Evolutionary conservation across 2,888 invertebrate species (phyloP).

Genomic region (Thymelicus acteon): DNA sequence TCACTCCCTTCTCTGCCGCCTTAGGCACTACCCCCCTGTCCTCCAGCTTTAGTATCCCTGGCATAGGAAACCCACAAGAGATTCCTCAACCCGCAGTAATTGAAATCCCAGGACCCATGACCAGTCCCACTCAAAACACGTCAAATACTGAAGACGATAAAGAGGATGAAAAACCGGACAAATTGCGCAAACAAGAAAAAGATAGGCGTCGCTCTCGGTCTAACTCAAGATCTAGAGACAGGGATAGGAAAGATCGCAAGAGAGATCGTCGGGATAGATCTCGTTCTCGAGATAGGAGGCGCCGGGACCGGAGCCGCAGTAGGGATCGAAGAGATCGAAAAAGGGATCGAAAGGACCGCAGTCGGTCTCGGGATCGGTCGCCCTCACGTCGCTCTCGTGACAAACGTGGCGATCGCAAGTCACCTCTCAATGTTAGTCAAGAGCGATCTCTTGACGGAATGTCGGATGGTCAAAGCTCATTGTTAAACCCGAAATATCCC

Average conservation of each 20-base stretch:
- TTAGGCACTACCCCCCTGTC: conserved; percentile 59
- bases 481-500: conserved; percentile 15
- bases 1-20: conserved; percentile 66
- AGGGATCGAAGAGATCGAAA: conserved; percentile 80
- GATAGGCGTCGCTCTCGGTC: conserved; percentile 64
- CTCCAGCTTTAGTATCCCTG: conserved; percentile 68
- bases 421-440: conserved; percentile 59
- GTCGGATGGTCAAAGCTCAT: conserved; percentile 26
- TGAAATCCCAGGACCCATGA: conserved; percentile 68
- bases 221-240: conserved; percentile 66
- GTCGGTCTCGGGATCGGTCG: conserved; percentile 83
- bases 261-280: conserved; percentile 80
- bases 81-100: conserved; percentile 79
- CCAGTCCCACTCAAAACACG: conserved; percentile 60
- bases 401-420: conserved; percentile 79
- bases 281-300: conserved; percentile 85
- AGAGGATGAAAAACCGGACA: conserved; percentile 60
- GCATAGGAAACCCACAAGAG: conserved; percentile 74
- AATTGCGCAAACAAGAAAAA: conserved; percentile 61
- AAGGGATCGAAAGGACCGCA: conserved; percentile 80
- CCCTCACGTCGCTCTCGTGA: conserved; percentile 80
- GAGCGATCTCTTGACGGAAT: conserved; percentile 54
- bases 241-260: conserved; percentile 74
- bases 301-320: conserved; percentile 85
- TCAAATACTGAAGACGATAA: conserved; percentile 58